phyloP scores from a whole-genome alignment of 2,888 invertebrate genomes.

The Orthosia gothica region DNA sequence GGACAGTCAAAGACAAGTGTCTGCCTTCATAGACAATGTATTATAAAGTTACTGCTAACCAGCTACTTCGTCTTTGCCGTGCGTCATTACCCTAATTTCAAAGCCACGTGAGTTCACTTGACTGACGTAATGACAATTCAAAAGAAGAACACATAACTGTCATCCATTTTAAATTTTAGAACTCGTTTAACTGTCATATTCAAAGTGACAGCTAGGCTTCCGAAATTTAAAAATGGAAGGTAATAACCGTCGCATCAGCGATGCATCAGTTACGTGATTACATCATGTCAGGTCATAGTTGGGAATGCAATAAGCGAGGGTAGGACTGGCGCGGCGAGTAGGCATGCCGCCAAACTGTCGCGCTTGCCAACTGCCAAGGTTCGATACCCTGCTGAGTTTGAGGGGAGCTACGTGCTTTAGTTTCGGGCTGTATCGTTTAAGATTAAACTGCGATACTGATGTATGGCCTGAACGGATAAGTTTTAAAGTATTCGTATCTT shows the following conservation, averaged over 20 bases:
- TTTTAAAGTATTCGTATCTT: slow-evolving; percentile 20
- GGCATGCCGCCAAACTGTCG: slow-evolving; percentile 71
- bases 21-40: not conserved
- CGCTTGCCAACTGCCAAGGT: slow-evolving; percentile 61
- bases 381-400: slow-evolving; percentile 58
- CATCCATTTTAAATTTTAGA: slow-evolving; percentile 35
- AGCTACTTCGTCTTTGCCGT: slow-evolving; percentile 5
- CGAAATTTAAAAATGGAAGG: slow-evolving; percentile 16
- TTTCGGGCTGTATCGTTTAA: slow-evolving; percentile 24
- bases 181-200: slow-evolving; percentile 21
- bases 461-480: slow-evolving; percentile 6
- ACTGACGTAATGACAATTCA: slow-evolving; percentile 12
- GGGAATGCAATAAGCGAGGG: slow-evolving; percentile 63
- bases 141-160: slow-evolving; percentile 22
- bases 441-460: slow-evolving; percentile 29
- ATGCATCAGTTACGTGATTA: slow-evolving; percentile 43
- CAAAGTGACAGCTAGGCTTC: slow-evolving; percentile 8
- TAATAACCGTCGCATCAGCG: slow-evolving; percentile 29
- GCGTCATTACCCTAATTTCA: slow-evolving; percentile 9
- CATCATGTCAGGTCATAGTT: slow-evolving; percentile 46
- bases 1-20: too few relatives aligned
- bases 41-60: slow-evolving; percentile 8
- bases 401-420: slow-evolving; percentile 47
- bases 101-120: not conserved
- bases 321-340: slow-evolving; percentile 64